Evolutionary conservation across 2,888 invertebrate genomes (phyloP).

Genomic region (Hirtodrosophila cameraria): DNA sequence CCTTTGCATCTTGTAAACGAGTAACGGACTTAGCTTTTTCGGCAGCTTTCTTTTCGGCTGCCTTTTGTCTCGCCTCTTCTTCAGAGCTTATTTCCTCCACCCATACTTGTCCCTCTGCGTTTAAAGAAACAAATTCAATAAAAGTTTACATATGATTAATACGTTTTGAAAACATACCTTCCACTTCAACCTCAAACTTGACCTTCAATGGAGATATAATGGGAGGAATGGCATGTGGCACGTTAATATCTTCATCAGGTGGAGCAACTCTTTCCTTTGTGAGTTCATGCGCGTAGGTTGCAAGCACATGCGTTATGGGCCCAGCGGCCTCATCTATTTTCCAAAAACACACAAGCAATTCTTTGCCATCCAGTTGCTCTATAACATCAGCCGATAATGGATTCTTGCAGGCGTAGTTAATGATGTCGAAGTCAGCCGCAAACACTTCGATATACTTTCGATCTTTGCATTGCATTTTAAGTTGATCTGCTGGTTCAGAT

Average conservation of each 20-base stretch:
- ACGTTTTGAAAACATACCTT: conserved; percentile 44
- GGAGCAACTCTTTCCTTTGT: conserved; percentile 69
- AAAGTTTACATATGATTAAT: neutral
- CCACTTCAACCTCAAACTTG: conserved; percentile 68
- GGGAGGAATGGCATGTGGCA: conserved; percentile 67
- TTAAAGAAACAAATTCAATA: neutral
- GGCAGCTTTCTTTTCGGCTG: conserved; percentile 26
- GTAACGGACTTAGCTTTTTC: conserved; percentile 34
- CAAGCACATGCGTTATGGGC: conserved; percentile 68
- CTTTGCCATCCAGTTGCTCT: conserved; percentile 80
- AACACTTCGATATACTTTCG: conserved; percentile 73
- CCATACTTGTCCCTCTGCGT: conserved; percentile 69
- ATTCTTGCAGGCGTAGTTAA: conserved; percentile 81
- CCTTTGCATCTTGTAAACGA: conserved; percentile 31
- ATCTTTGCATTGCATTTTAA: conserved; percentile 82
- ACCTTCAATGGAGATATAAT: conserved; percentile 77
- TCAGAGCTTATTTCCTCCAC: conserved; percentile 62
- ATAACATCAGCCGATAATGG: conserved; percentile 78
- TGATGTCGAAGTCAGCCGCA: conserved; percentile 74
- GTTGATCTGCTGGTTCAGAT: conserved; percentile 80
- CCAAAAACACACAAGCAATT: conserved; percentile 82
- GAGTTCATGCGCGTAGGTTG: conserved; percentile 72
- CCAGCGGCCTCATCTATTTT: conserved; percentile 77
- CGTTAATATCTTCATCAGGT: conserved; percentile 64
- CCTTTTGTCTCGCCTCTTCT: conserved; percentile 43